phyloP scores from a whole-genome alignment of 2,113 vertebrate species.

The Rynchops niger region DNA sequence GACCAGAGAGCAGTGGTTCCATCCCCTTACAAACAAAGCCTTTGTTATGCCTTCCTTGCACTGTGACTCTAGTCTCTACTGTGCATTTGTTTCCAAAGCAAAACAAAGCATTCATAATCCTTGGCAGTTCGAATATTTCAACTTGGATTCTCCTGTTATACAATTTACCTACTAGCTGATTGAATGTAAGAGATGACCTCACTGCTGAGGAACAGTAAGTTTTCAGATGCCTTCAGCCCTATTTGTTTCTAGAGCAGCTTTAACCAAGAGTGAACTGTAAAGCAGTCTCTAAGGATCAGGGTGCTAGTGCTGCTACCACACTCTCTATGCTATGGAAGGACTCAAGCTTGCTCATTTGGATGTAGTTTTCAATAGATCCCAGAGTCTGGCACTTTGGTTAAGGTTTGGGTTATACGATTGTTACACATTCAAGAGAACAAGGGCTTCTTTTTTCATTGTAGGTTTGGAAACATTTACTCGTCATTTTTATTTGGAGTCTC shows the following conservation, averaged over 20 bases:
- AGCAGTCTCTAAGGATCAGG: background rate
- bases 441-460: background rate
- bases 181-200: background rate
- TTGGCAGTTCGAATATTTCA: conserved; percentile 46
- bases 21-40: conserved; percentile 66
- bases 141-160: conserved; percentile 25
- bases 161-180: conserved; percentile 2
- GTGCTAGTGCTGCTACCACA: background rate
- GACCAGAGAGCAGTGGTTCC: conserved; percentile 54
- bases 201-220: background rate
- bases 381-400: background rate
- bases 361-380: background rate
- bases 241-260: background rate
- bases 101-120: conserved; percentile 50
- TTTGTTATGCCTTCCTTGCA: conserved; percentile 58
- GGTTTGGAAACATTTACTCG: background rate
- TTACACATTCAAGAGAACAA: background rate
- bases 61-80: conserved; percentile 36
- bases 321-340: background rate
- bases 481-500: background rate
- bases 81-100: conserved; percentile 68
- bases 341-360: background rate
- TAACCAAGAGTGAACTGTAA: background rate
- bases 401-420: background rate
- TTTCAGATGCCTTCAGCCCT: background rate